phyloP scores from a whole-genome alignment of 1,140 invertebrate genomes.

The Cotesia glomerata region DNA sequence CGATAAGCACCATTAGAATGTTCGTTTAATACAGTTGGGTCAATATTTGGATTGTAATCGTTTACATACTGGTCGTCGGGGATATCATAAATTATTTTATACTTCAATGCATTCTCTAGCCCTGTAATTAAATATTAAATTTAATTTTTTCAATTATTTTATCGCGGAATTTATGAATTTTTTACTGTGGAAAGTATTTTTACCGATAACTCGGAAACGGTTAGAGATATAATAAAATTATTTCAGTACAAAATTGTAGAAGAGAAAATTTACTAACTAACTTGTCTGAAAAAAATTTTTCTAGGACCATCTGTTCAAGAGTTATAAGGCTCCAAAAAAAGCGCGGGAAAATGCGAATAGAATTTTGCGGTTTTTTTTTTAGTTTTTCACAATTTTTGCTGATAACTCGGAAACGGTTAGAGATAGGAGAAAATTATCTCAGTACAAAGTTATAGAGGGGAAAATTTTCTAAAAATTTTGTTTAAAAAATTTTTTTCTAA shows the following conservation, averaged over 20 bases:
- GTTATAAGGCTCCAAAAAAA: too few species aligned
- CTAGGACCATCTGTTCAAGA: too few species aligned
- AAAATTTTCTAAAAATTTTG: background rate
- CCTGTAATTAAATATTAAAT: constrained; percentile 56
- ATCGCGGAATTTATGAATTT: constrained; percentile 6
- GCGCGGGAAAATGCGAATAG: too few species aligned
- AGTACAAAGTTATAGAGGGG: background rate
- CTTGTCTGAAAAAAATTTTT: too few species aligned
- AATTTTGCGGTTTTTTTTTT: background rate
- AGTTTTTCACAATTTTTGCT: background rate
- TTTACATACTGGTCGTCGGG: constrained; percentile 70
- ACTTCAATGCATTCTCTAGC: constrained; percentile 71
- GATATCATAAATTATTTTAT: constrained; percentile 72
- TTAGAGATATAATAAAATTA: too few species aligned
- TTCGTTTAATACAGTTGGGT: constrained; percentile 82
- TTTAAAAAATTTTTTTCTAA: too few species aligned
- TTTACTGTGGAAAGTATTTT: background rate
- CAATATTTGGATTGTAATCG: constrained; percentile 83
- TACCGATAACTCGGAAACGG: too few species aligned
- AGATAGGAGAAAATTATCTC: too few species aligned
- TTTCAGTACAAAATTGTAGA: background rate
- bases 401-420: too few species aligned
- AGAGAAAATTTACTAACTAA: background rate
- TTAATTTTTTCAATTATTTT: constrained; percentile 4
- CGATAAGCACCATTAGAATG: constrained; percentile 87